Base-by-base conservation (phyloP, 2,113 vertebrate species). In the Fulmarus glacialis region DNA sequence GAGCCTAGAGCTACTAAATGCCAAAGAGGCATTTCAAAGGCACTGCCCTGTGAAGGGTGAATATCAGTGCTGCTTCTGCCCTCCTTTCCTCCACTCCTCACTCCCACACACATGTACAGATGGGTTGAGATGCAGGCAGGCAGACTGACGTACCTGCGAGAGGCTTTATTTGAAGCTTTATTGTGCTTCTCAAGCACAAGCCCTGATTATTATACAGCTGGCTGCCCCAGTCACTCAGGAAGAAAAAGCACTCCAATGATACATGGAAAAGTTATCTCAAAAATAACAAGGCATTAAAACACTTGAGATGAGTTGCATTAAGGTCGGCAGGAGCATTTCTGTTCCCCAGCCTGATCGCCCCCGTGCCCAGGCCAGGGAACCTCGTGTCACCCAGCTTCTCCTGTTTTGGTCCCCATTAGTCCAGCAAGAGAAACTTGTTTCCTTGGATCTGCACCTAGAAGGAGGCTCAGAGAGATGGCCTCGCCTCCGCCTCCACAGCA, bases 261-360 rank as follows among this genome's bases (percentile, higher is more conserved):
- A 92, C 48, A 53, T 60, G 58, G 68, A 74, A 94, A 93, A 67
- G 32, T 72, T 84, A 43, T 71, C 64, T 84, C 48, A 87, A 48
- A 93, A 95, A 95, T 89, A 93, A 87, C 56, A 56, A 82, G 87
- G 80, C 48, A 84, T 87, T 96, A 91, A 90, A 95, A 74, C 59
- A 50, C 85, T 96, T 80, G 55, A 78, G 79, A 42, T 83, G 59
- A 66, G 63, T 24, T 58, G 42, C 48, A 30, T 74, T 79, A 70
- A 79, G 34, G 42, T 24, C 5, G 0, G 36, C 42, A 63, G 30
- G 21, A 70, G 32, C 24, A 55, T 70, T 71, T 75, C 80, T n/a
- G 3, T 58, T 70, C 24, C 40, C 15, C 32, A 53, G 72, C 11
- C 43, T 40, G 27, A 87, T 32, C 4, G 3, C 22, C 17, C 15